Evolutionary conservation across 2,888 invertebrate species (phyloP).

Genomic region (Drosophila ustulata): DNA sequence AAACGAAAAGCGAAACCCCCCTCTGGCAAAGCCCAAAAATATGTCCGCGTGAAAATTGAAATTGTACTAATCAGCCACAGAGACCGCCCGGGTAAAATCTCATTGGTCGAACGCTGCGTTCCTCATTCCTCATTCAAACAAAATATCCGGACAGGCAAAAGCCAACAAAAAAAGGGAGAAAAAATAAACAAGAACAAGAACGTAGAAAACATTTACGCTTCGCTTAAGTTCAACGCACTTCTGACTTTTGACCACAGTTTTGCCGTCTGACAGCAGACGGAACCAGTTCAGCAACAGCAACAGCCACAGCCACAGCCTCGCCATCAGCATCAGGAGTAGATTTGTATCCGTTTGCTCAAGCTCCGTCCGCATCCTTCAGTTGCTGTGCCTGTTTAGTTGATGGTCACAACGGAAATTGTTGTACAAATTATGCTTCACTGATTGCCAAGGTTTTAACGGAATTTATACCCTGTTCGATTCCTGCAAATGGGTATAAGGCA

Average conservation of each 20-base stretch:
- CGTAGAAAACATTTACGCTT: constrained; percentile 68
- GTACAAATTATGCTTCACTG: constrained; percentile 68
- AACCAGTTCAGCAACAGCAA: neutral
- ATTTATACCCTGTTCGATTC: constrained; percentile 14
- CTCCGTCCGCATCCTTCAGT: constrained; percentile 27
- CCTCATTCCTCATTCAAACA: neutral
- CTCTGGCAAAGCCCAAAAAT: constrained; percentile 38
- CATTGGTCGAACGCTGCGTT: constrained; percentile 8
- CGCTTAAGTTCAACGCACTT: constrained; percentile 63
- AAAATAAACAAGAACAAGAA: constrained; percentile 24
- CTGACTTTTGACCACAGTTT: constrained; percentile 66
- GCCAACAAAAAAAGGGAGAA: constrained; percentile 4
- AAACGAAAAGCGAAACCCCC: neutral
- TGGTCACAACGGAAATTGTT: constrained; percentile 62
- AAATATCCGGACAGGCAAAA: constrained; percentile 27
- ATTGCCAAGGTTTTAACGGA: constrained; percentile 51
- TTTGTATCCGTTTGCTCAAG: constrained; percentile 36
- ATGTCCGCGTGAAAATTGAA: constrained; percentile 75
- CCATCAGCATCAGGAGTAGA: constrained; percentile 13
- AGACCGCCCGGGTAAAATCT: constrained; percentile 4
- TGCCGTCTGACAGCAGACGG: constrained; percentile 31
- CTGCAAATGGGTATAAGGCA: neutral
- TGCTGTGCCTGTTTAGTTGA: constrained; percentile 20
- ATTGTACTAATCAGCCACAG: constrained; percentile 69
- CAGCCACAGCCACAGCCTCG: neutral